Conservation (phyloP, 2,888 invertebrate species). For the Lymantria dispar region DNA sequence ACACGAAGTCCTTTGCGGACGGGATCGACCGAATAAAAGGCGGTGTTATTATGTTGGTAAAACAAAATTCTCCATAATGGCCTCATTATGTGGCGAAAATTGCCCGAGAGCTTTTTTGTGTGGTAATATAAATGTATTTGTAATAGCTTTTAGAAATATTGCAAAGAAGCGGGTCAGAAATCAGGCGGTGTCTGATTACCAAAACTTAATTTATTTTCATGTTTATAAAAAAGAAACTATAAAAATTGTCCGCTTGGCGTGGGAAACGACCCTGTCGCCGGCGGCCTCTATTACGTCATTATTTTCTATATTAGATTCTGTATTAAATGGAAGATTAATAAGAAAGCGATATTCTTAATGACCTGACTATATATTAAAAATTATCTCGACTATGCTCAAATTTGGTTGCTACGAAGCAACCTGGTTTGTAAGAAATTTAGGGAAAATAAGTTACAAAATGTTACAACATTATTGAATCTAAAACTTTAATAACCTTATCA, state of each 20-base stretch:
- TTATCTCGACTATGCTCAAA: constrained; percentile 4
- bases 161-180: constrained; percentile 75
- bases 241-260: constrained; percentile 74
- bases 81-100: constrained; percentile 83
- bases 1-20: constrained; percentile 70
- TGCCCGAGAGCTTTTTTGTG: constrained; percentile 80
- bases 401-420: no score
- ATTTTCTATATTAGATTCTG: constrained; percentile 80
- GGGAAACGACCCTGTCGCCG: constrained; percentile 81
- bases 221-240: constrained; percentile 55
- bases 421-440: no score
- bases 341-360: constrained; percentile 72
- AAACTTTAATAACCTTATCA: no score
- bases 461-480: no score
- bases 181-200: constrained; percentile 76
- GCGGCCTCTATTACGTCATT: constrained; percentile 80
- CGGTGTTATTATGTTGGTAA: constrained; percentile 82
- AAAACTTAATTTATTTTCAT: constrained; percentile 81
- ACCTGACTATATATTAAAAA: constrained; percentile 49
- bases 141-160: constrained; percentile 82
- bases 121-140: constrained; percentile 81
- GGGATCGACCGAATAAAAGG: constrained; percentile 74
- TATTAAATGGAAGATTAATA: constrained; percentile 79
- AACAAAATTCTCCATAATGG: constrained; percentile 82
- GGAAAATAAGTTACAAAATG: no score